phyloP scores from a whole-genome alignment of 2,888 invertebrate genomes.

The Fragum fragum region DNA sequence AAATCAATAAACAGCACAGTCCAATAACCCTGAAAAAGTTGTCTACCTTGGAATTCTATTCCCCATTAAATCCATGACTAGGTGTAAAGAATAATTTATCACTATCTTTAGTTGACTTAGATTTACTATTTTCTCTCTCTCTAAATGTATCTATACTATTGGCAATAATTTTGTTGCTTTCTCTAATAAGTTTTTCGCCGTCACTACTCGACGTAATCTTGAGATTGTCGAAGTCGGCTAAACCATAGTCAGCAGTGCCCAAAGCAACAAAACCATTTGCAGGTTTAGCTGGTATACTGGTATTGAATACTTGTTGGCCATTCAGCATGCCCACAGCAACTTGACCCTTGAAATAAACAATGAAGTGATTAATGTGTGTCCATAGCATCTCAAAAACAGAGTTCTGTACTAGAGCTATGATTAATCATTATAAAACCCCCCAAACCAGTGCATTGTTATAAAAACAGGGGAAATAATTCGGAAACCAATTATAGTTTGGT shows the following conservation, averaged over 20 bases:
- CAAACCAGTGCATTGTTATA: too few relatives aligned
- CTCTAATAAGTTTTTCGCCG: conserved; percentile 22
- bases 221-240: conserved; percentile 85
- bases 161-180: background rate
- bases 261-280: conserved; percentile 83
- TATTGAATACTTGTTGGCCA: conserved; percentile 46
- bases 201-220: conserved; percentile 59
- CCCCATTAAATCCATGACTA: background rate
- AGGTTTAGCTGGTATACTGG: conserved; percentile 48
- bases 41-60: background rate
- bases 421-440: too few relatives aligned
- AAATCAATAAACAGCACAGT: too few relatives aligned
- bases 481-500: too few relatives aligned
- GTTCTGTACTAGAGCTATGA: too few relatives aligned
- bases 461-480: too few relatives aligned
- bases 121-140: background rate
- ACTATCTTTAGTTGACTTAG: background rate
- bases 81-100: conserved; percentile 19
- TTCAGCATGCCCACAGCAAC: conserved; percentile 49
- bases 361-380: background rate
- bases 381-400: too few relatives aligned
- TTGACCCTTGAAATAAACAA: conserved; percentile 45
- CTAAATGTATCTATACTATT: background rate
- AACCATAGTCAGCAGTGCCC: conserved; percentile 82
- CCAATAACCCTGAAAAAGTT: too few relatives aligned